These are phyloP conservation scores for Leptinotarsa juncta DNA, from an alignment of 2,888 invertebrate species.

Conservation along the genomic window DNA sequence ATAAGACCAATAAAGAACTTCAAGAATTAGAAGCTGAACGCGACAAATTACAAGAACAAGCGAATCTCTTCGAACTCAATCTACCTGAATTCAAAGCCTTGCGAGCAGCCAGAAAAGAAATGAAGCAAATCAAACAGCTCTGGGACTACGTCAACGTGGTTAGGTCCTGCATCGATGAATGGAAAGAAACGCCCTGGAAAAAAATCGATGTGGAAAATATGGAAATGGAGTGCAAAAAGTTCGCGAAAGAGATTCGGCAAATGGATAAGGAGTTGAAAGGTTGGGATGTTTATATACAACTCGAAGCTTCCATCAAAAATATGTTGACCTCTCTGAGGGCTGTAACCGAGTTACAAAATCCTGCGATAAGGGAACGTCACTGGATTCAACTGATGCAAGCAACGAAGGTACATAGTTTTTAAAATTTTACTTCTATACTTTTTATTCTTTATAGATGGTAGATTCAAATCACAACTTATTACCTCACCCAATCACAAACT, in stretches of 20 bases:
- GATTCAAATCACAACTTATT: background rate
- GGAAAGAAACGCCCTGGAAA: conserved; percentile 95
- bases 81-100: conserved; percentile 86
- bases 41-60: conserved; percentile 76
- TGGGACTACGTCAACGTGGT: conserved; percentile 93
- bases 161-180: conserved; percentile 85
- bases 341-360: conserved; percentile 93
- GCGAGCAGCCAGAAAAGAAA: conserved; percentile 79
- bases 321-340: conserved; percentile 93
- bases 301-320: conserved; percentile 88
- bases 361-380: conserved; percentile 92
- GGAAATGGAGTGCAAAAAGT: conserved; percentile 93
- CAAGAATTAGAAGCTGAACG: conserved; percentile 76
- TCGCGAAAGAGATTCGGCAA: conserved; percentile 84
- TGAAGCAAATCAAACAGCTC: conserved; percentile 81
- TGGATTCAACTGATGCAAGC: conserved; percentile 95
- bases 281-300: conserved; percentile 83
- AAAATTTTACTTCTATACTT: background rate
- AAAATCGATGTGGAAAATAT: conserved; percentile 94
- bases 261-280: conserved; percentile 84
- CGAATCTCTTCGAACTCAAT: conserved; percentile 86
- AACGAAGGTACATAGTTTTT: conserved; percentile 76
- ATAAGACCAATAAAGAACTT: conserved; percentile 77
- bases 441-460: background rate
- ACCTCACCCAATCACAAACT: background rate